Conservation (phyloP, 2,113 vertebrate species). For the Protobothrops mucrosquamatus region DNA sequence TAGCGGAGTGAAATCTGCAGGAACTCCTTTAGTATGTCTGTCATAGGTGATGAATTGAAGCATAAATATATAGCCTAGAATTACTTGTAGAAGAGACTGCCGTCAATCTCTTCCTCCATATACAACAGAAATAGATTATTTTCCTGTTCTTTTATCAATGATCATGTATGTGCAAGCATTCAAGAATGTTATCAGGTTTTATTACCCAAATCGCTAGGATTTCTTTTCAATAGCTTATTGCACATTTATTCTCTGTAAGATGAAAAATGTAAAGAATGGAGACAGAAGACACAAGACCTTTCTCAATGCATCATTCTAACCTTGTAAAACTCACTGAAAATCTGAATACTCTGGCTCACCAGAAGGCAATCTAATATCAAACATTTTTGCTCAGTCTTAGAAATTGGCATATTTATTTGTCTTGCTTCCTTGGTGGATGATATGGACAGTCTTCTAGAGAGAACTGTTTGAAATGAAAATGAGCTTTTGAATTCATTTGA, state of each 20-base stretch:
- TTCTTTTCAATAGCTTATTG: background rate
- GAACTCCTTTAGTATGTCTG: background rate
- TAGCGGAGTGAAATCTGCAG: background rate
- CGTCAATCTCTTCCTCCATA: background rate
- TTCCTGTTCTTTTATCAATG: background rate
- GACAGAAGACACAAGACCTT: background rate
- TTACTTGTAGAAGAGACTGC: background rate
- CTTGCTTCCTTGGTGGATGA: background rate
- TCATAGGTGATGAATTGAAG: background rate
- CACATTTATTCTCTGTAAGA: background rate
- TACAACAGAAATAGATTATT: background rate
- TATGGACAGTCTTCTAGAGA: background rate
- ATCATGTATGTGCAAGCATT: background rate
- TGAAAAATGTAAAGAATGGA: background rate
- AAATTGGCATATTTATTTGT: slow-evolving; percentile 27
- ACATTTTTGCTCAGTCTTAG: background rate
- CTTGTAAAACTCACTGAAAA: slow-evolving; percentile 22
- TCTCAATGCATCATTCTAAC: slow-evolving; percentile 11
- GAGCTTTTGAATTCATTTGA: background rate
- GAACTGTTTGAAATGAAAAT: slow-evolving; percentile 35
- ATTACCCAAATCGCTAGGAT: background rate
- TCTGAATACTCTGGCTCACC: background rate
- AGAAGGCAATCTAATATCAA: slow-evolving; percentile 8
- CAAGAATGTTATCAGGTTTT: background rate
- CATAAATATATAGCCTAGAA: background rate